phyloP scores from a whole-genome alignment of 53 echinoderm and acorn worm species.

The Holothuria scabra region DNA sequence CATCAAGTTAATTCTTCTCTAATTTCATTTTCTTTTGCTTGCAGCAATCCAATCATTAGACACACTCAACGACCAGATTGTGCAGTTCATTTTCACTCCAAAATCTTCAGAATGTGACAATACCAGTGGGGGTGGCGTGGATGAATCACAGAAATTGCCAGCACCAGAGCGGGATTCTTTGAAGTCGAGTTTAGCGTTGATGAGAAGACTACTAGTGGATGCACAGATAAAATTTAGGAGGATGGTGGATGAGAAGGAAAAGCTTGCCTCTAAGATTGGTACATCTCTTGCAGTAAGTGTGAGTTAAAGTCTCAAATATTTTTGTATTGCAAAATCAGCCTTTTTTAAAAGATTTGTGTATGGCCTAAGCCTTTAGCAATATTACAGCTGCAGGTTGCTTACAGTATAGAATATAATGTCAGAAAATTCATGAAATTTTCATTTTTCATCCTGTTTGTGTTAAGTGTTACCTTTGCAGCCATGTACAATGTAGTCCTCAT shows the following conservation, averaged over 20 bases:
- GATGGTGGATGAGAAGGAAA: conserved; percentile 89
- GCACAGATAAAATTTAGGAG: conserved; percentile 93
- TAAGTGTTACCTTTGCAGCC: too few relatives aligned
- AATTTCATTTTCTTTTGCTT: neutral
- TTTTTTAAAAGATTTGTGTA: too few relatives aligned
- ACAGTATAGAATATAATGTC: too few relatives aligned
- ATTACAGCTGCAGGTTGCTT: too few relatives aligned
- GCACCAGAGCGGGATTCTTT: conserved; percentile 83
- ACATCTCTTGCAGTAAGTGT: conserved; percentile 69
- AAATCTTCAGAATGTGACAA: conserved; percentile 88
- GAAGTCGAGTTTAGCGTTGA: conserved; percentile 88
- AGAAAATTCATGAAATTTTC: too few relatives aligned
- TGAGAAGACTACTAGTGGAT: conserved; percentile 91
- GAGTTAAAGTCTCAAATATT: neutral
- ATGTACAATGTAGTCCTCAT: too few relatives aligned
- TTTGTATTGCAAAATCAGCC: too few relatives aligned
- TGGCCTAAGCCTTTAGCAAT: too few relatives aligned
- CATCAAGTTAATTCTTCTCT: too few relatives aligned
- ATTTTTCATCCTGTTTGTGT: too few relatives aligned
- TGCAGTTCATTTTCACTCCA: conserved; percentile 92
- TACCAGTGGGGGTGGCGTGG: conserved; percentile 43
- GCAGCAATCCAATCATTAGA: conserved; percentile 97
- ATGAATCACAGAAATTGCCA: conserved; percentile 55
- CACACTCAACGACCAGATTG: conserved; percentile 94
- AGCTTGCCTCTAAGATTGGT: conserved; percentile 68